Evolutionary conservation across 2,797 vertebrate genomes (phyloP).

Genomic region (Dicrostonyx torquatus): DNA sequence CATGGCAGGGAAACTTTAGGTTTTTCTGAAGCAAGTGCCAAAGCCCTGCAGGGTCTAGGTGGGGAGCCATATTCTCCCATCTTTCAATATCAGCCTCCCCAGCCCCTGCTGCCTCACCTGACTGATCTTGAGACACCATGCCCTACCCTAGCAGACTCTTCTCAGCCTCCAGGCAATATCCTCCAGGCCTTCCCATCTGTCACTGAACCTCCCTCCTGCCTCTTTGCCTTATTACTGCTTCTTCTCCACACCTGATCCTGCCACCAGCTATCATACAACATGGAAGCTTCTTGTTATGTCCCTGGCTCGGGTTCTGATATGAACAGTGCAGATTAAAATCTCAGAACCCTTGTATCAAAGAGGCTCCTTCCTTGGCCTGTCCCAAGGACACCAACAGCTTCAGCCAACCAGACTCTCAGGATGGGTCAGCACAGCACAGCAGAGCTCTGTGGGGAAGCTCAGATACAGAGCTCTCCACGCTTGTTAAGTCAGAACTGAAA

Average conservation of each 20-base stretch:
- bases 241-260: not conserved
- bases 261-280: not conserved
- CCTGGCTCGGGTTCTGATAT: not conserved
- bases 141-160: accelerated
- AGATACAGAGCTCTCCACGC: not conserved
- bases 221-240: not conserved
- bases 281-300: not conserved
- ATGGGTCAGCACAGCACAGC: not conserved
- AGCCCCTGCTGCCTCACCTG: not conserved
- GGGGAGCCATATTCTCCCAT: no score
- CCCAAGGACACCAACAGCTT: not conserved
- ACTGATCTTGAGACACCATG: not conserved
- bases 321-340: not conserved
- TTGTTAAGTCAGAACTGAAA: not conserved
- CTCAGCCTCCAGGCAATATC: accelerated
- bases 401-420: accelerated
- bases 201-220: not conserved
- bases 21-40: not conserved
- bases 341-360: not conserved
- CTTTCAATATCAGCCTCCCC: not conserved
- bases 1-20: not conserved
- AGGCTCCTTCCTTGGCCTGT: not conserved
- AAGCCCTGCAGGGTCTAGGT: not conserved
- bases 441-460: not conserved
- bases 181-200: not conserved